These are phyloP conservation scores for Petaurus breviceps DNA, from an alignment of 2,113 vertebrate genomes.

Conservation along the genomic window DNA sequence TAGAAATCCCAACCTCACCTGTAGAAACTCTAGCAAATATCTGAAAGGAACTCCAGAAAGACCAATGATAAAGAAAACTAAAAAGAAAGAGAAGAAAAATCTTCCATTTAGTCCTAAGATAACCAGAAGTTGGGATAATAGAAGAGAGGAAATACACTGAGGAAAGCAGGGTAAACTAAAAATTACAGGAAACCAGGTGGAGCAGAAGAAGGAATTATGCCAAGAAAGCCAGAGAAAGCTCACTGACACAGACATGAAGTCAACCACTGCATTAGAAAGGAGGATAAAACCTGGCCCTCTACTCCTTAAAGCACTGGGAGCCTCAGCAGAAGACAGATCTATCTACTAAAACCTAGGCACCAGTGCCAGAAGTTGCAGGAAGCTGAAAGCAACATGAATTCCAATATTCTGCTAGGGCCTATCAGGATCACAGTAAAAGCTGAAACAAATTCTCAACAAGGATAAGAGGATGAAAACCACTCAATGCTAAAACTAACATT, in stretches of 20 bases:
- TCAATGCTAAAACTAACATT: neutral
- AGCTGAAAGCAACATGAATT: neutral
- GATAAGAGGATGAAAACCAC: neutral
- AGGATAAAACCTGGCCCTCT: neutral
- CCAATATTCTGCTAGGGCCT: neutral
- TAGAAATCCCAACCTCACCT: neutral
- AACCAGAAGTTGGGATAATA: neutral
- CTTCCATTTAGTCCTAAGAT: neutral
- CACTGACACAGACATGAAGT: neutral
- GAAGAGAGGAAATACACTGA: neutral
- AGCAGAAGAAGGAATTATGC: neutral
- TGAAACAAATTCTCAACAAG: neutral
- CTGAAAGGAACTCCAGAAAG: neutral
- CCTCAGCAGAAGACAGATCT: neutral
- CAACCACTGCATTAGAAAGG: neutral
- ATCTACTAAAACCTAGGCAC: neutral
- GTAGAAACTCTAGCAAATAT: neutral
- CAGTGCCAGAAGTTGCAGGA: neutral
- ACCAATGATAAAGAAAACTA: neutral
- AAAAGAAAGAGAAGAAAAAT: neutral
- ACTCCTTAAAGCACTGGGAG: neutral
- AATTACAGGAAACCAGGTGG: neutral
- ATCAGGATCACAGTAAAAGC: neutral
- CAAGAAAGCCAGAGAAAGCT: neutral
- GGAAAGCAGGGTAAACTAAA: neutral